Evolutionary conservation across 2,888 invertebrate genomes (phyloP), one percentile per base, ranked within the genome.

Genomic region (Thecophora atra): DNA sequence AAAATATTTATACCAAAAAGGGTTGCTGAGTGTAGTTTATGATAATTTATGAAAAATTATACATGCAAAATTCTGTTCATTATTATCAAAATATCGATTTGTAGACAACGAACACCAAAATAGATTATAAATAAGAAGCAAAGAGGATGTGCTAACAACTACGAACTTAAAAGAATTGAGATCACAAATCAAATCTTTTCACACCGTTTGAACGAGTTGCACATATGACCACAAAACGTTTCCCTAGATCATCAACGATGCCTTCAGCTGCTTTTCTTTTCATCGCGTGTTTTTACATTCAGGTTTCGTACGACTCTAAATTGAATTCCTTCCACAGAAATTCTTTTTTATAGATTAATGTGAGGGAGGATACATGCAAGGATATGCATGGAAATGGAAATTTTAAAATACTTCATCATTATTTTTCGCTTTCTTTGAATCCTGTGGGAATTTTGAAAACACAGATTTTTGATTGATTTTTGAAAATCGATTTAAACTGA

Each of bases 401-500:
- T 37, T 54, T 37, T 54, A 15, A 30, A 54, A 54, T 67, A 30
- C 52, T 19, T 3, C 11, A 11, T 21, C 21, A 28, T n/a, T n/a
- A 21, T 47, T 47, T 24, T 42, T 21, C 5, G 47, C 30, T 52
- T 30, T 15, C 28, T 30, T 26, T 26, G 17, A 30, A 37, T 54
- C n/a, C 52, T 19, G 62, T 70, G 70, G 63, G 62, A 63, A 70
- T 28, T 52, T 70, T 2, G 19, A 8, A 28, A 37, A 17, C 21
- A 63, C 52, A 70, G 70, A 8, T 63, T 70, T 52, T 37, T 70
- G 70, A 70, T 70, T 63, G 70, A 70, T 70, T 70, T 70, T 52
- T 15, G 21, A 24, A 60, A 54, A 63, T 70, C 42, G 52, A 51
- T 63, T 68, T 51, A 8, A 60, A 8, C 7, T 37, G 7, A 37